Evolutionary conservation across 2,797 vertebrate genomes (phyloP).

Genomic region (Fundulus diaphanus): DNA sequence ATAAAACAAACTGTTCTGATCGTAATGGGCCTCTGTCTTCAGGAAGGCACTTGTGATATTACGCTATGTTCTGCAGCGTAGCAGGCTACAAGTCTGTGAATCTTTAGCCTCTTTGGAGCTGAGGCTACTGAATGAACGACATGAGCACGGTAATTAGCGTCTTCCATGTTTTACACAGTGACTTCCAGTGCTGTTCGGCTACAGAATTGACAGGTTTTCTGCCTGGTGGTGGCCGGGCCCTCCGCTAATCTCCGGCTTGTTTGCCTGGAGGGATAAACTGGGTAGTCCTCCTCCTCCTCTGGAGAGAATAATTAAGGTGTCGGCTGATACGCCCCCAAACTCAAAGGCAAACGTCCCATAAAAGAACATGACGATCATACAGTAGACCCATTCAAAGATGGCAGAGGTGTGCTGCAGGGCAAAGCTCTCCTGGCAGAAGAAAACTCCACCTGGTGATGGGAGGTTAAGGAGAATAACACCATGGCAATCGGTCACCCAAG

Average conservation of each 20-base stretch:
- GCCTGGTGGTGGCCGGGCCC: constrained; percentile 50
- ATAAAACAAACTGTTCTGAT: constrained; percentile 50
- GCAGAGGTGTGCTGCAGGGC: constrained; percentile 84
- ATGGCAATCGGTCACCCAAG: background rate
- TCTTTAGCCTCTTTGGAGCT: constrained; percentile 41
- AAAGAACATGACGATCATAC: constrained; percentile 84
- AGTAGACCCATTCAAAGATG: constrained; percentile 87
- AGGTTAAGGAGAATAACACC: constrained; percentile 71
- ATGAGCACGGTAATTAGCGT: background rate
- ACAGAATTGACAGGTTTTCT: constrained; percentile 67
- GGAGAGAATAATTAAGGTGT: constrained; percentile 83
- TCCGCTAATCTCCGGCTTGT: constrained; percentile 56
- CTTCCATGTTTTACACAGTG: constrained; percentile 14
- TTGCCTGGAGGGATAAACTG: constrained; percentile 46
- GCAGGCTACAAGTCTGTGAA: constrained; percentile 8
- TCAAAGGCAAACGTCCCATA: constrained; percentile 86
- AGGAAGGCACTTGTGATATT: constrained; percentile 34
- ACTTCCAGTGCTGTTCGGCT: constrained; percentile 10
- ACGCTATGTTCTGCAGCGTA: constrained; percentile 22
- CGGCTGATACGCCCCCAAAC: constrained; percentile 79
- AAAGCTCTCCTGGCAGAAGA: constrained; percentile 85
- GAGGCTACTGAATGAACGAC: constrained; percentile 17
- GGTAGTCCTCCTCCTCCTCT: constrained; percentile 54
- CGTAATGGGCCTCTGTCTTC: constrained; percentile 7
- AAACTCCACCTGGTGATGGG: constrained; percentile 77